Evolutionary conservation across 64 coral and sea anemone genomes (phyloP).

Genomic region (Stylophora pistillata): DNA sequence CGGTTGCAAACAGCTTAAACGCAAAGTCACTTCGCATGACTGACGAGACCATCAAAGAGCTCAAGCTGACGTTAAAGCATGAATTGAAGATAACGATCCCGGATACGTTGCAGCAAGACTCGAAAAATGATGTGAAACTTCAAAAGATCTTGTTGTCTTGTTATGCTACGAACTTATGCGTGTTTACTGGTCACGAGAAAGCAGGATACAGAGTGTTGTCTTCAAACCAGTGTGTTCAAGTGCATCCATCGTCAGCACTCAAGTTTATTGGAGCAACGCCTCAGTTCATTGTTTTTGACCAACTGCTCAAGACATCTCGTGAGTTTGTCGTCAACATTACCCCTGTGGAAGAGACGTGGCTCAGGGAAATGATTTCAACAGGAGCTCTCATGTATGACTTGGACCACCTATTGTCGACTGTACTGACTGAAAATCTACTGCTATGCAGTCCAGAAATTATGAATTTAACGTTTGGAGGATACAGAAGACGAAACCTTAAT

Average conservation of each 20-base stretch:
- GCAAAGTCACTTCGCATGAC: constrained; percentile 88
- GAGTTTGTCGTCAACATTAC: constrained; percentile 79
- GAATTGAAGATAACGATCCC: constrained; percentile 32
- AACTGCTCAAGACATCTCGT: constrained; percentile 75
- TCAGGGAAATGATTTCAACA: constrained; percentile 51
- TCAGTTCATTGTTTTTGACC: constrained; percentile 85
- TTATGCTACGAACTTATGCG: constrained; percentile 63
- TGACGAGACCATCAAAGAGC: constrained; percentile 78
- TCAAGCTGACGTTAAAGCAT: constrained; percentile 56
- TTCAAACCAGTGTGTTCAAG: constrained; percentile 47
- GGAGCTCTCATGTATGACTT: constrained; percentile 10
- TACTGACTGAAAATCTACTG: background rate
- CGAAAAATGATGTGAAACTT: constrained; percentile 31
- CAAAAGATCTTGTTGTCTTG: constrained; percentile 79
- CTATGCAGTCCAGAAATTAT: constrained; percentile 45
- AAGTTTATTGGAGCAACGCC: constrained; percentile 70
- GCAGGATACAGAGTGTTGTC: constrained; percentile 65
- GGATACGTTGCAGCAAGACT: background rate
- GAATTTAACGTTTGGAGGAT: constrained; percentile 13
- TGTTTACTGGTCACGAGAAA: constrained; percentile 80
- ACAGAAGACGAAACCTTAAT: background rate
- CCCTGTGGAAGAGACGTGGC: constrained; percentile 73
- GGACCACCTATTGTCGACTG: constrained; percentile 1
- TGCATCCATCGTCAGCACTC: constrained; percentile 85
- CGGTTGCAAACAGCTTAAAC: constrained; percentile 77